Evolutionary conservation across 2,888 invertebrate genomes (phyloP).

Genomic region (Parnassius orleans): DNA sequence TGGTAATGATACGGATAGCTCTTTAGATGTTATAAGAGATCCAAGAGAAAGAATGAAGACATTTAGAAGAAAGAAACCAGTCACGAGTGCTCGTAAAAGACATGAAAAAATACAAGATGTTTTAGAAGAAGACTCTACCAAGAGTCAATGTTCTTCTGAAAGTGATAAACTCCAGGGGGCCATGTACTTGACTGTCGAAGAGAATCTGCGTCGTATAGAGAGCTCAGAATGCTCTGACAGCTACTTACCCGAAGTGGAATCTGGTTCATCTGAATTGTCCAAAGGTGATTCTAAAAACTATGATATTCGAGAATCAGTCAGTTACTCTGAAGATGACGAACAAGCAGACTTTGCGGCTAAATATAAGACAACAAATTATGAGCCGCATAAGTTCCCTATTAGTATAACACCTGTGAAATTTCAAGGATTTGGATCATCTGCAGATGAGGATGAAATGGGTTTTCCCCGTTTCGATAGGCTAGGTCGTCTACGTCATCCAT

Average conservation of each 20-base stretch:
- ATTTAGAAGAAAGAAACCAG: constrained; percentile 84
- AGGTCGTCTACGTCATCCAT: constrained; percentile 78
- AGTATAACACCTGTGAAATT: constrained; percentile 77
- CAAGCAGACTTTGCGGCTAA: constrained; percentile 67
- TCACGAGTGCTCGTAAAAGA: constrained; percentile 79
- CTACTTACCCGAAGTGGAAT: constrained; percentile 84
- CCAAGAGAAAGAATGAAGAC: constrained; percentile 85
- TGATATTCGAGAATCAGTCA: constrained; percentile 60
- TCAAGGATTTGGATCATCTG: constrained; percentile 83
- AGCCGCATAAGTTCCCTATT: constrained; percentile 67
- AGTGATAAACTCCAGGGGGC: constrained; percentile 67
- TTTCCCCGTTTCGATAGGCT: constrained; percentile 83
- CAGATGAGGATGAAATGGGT: constrained; percentile 85
- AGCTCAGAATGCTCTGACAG: constrained; percentile 86
- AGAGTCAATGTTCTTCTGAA: constrained; percentile 76
- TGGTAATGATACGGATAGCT: constrained; percentile 88
- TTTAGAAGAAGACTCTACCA: constrained; percentile 75
- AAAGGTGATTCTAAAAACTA: constrained; percentile 75
- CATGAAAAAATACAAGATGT: constrained; percentile 80
- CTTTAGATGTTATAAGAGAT: constrained; percentile 84
- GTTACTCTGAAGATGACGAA: constrained; percentile 81
- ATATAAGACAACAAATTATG: constrained; percentile 63
- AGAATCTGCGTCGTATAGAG: constrained; percentile 77
- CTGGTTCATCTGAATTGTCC: constrained; percentile 82
- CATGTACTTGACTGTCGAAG: constrained; percentile 65